A percentile compares a stretch with the other conserved stretches of the same genome.
Evolutionary conservation across 2,888 invertebrate genomes (phyloP).

Genomic region (Plagiodera versicolora): DNA sequence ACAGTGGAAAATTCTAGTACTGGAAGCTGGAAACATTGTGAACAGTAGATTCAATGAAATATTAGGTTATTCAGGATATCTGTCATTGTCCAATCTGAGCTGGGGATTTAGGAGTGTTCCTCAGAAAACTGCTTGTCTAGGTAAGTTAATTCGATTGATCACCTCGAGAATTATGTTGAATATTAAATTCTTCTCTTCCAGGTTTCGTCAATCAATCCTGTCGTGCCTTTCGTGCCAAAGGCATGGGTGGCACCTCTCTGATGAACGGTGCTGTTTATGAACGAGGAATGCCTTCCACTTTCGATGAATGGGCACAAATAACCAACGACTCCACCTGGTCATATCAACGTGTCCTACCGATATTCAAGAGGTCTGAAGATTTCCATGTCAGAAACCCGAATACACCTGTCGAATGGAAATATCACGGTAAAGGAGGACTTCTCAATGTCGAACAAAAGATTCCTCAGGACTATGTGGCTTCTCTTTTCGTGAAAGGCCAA

Average conservation of each 20-base stretch:
- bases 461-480: conserved; percentile 17
- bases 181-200: neutral
- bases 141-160: conserved; percentile 18
- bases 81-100: conserved; percentile 20
- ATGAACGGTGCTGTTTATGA: conserved; percentile 58
- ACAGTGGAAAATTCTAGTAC: conserved; percentile 24
- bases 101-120: conserved; percentile 32
- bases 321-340: conserved; percentile 54
- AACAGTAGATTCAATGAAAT: neutral
- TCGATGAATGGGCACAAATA: conserved; percentile 53
- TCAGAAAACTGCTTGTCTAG: conserved; percentile 30
- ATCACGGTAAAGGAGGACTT: conserved; percentile 27
- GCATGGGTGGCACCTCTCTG: conserved; percentile 57
- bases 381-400: conserved; percentile 17
- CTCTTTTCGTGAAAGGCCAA: conserved; percentile 65
- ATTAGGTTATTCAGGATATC: neutral
- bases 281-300: conserved; percentile 55
- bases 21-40: conserved; percentile 28
- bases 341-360: conserved; percentile 60
- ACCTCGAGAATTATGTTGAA: neutral
- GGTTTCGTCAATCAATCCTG: conserved; percentile 6
- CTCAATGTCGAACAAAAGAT: conserved; percentile 30
- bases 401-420: conserved; percentile 15
- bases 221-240: conserved; percentile 51
- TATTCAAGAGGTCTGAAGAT: conserved; percentile 38